A percentile compares a stretch with the other conserved stretches of the same genome.
Conservation (phyloP, 2,888 invertebrate species). For the Agrochola litura region DNA sequence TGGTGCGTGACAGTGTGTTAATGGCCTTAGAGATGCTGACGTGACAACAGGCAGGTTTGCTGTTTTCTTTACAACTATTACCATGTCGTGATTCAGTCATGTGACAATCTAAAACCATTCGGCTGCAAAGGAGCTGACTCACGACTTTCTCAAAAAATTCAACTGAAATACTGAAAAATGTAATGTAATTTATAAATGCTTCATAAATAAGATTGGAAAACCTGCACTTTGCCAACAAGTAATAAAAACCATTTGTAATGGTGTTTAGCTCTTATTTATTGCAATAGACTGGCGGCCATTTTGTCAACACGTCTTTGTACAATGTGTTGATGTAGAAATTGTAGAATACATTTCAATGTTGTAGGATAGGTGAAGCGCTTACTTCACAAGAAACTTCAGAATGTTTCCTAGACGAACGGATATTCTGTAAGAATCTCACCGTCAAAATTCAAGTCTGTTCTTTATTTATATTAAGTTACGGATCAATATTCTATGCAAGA, state of each 20-base stretch:
- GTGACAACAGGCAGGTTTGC: not conserved
- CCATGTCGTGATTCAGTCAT: not conserved
- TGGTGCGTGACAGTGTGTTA: no score
- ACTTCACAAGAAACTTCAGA: not conserved
- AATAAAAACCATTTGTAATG: constrained; percentile 51
- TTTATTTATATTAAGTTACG: no score
- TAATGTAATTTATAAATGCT: constrained; percentile 37
- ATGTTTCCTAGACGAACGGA: not conserved
- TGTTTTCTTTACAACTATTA: not conserved
- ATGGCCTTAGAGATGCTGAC: no score
- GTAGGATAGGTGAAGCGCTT: not conserved
- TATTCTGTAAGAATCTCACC: not conserved
- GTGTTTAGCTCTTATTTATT: constrained; percentile 50
- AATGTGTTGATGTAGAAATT: not conserved
- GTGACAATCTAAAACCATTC: not conserved
- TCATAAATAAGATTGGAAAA: constrained; percentile 43
- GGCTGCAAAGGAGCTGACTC: constrained; percentile 13
- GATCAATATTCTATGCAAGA: no score
- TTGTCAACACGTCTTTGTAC: not conserved
- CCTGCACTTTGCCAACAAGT: constrained; percentile 53
- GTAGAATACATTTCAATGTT: not conserved
- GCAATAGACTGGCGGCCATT: constrained; percentile 17
- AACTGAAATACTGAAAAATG: constrained; percentile 14
- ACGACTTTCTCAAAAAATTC: not conserved
- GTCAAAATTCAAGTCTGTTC: not conserved